Base-by-base conservation (phyloP, 2,797 vertebrate species). In the Halcyon chelicuti region DNA sequence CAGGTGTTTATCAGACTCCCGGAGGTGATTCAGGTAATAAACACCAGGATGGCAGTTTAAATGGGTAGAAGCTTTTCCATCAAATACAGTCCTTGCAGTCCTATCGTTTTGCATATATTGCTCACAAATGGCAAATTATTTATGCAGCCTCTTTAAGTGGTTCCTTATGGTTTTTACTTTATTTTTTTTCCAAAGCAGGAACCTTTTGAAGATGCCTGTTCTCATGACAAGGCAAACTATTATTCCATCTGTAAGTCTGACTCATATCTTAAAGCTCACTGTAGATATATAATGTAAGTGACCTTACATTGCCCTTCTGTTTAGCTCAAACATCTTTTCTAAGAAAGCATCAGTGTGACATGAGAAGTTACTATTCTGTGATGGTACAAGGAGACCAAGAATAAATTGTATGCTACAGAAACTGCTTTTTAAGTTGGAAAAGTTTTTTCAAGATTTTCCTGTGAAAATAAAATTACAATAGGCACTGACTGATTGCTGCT, bases 1-100 rank as follows among this genome's bases (percentile, higher is more conserved):
- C 97, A 98, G 98, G 97, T 98, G 98, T 97, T 97, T 92, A 96
- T 96, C 96, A 97, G 94, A 68, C 80, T 96, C 97, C 96, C 88
- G 2, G 94, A 97, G 97, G 97, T 98, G 97, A 97, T 95, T 97
- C 97, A 95, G 93, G 96, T 96, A 97, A 97, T 97, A 97, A 96
- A 96, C 93, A 88, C 91, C 78, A 91, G 84, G 86, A 95, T 92
- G 95, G 96, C 96, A 95, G 95, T 96, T 97, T 97, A 97, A 98
- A 97, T 66, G 84, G 93, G 87, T 97, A 95, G 95, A 96, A 97
- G 96, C 94, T 97, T 97, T 97, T 95, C 93, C 95, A 93, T 79
- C 80, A 94, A 97, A 98, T 66, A 77, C 77, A 90, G 96, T 94
- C 96, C 97, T 98, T 89, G 70, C 96, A 96, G 94, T 96, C 86